Evolutionary conservation across 2,888 invertebrate genomes (phyloP), one percentile per base, ranked within the genome.

Genomic region (Fissipunctia ypsillon): DNA sequence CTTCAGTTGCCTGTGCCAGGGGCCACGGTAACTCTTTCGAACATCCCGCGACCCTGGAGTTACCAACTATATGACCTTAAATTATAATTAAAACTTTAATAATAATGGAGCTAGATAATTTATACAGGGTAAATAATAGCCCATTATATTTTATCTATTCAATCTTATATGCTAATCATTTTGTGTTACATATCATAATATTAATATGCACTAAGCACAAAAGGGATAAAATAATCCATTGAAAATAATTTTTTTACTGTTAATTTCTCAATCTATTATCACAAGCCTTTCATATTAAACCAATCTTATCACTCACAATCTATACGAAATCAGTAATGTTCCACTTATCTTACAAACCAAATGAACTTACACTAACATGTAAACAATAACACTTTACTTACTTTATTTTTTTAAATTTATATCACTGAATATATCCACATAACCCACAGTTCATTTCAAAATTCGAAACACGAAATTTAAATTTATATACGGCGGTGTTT

Each of bases 391-490:
- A 61, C n/a, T 35, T 35, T 41, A 83, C 81, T 83, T 66, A 80
- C 76, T 48, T 72, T 38, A 4, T 31, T 2, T 19, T 19, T 31
- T 28, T 48, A 6, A 25, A 10, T 38, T 38, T 19, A 35, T 14
- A 50, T 38, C 71, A 83, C 71, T 71, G 31, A 64, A 73, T 22
- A 59, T n/a, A 25, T 35, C 2, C 75, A 84, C 79, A 81, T 48
- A 64, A 68, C 64, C 54, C 69, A 28, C 76, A 78, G 81, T 78
- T 41, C 22, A 57, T 69, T 73, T 54, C 12, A 72, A 79, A 79
- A 68, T 59, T 67, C 66, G 59, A 65, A 57, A 57, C 70, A 74
- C 73, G 35, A 77, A 69, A 69, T 57, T 48, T 38, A 69, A 76
- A 59, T 31, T 19, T 14, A 35, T 41, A 72, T 48, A 64, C 69